Base-by-base conservation (phyloP, 2,888 invertebrate species). In the Tipula confusa region DNA sequence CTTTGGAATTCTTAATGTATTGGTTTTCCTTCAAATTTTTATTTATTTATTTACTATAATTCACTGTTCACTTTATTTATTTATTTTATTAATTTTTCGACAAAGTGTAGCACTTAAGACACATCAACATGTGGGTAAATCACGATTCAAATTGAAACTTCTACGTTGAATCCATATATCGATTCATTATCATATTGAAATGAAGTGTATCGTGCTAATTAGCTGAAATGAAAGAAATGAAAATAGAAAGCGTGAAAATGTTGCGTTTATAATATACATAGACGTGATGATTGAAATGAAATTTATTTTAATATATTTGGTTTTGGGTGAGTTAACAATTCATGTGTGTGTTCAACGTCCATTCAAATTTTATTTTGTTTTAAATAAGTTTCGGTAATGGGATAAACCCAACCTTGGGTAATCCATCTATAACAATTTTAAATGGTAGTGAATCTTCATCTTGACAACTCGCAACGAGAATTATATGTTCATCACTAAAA, bases 231-330 rank as follows among this genome's bases (percentile, higher is more conserved):
- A 43, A 43, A 18, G 64, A 64, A 64, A 64, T 24, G 24, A 64
- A 64, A 24, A 24, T 64, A 64, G 64, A 64, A 64, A 64, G 64
- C 64, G 64, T 64, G 24, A 64, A 64, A 64, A 64, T 64, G 64
- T 64, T 64, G 64, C n/a, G n/a, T n/a, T n/a, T n/a, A n/a, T n/a
- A 24, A 64, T 9, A 64, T 24, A 64, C 24, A 64, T 24, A 24
- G 13, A n/a, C 43, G 64, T 24, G 64, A 15, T 43, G 7, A 2
- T 15, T 43, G 43, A 15, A 43, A 43, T 15, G 43, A 15, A 43
- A 43, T 43, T 43, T 3, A 5, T 43, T 43, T 43, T 43, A 15
- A 15, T 15, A 6, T 13, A 38, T 38, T 38, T 13, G 11, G n/a
- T 38, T 38, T 11, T n/a, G 38, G 38, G n/a, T 38, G 2, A n/a